Evolutionary conservation across 2,888 invertebrate species (phyloP).

Genomic region (Julus scanicus): DNA sequence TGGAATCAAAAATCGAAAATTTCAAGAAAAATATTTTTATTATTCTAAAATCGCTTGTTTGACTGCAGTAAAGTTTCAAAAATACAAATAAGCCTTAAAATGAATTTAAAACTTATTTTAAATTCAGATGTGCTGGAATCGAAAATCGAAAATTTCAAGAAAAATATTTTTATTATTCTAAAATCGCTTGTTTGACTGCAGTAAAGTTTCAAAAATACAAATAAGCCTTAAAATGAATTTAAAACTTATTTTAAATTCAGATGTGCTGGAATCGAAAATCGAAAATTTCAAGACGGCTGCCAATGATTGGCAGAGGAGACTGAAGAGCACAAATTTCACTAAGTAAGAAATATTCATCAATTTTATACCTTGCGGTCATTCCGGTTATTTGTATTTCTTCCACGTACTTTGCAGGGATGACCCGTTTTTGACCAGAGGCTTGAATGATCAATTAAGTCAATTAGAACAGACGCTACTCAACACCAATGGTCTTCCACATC

Average conservation of each 20-base stretch:
- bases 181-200: too few species aligned
- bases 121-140: too few species aligned
- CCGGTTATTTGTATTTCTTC: not conserved
- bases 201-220: too few species aligned
- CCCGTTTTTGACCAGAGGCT: not conserved
- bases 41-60: too few species aligned
- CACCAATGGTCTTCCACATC: constrained; percentile 23
- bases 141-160: too few species aligned
- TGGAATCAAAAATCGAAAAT: not conserved
- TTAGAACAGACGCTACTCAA: constrained; percentile 44
- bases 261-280: not conserved
- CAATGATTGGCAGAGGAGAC: not conserved
- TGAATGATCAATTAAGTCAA: constrained; percentile 49
- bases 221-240: too few species aligned
- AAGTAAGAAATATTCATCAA: not conserved
- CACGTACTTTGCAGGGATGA: not conserved
- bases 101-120: too few species aligned
- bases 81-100: too few species aligned
- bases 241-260: not conserved
- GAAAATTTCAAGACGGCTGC: not conserved
- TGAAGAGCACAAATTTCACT: not conserved
- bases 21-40: too few species aligned
- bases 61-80: too few species aligned
- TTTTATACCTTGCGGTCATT: not conserved
- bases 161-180: too few species aligned